A percentile compares a stretch with the other conserved stretches of the same genome.
These are phyloP conservation scores for Anthopleura xanthogrammica DNA, from an alignment of 92 coral and sea anemone genomes.

Conservation along the genomic window DNA sequence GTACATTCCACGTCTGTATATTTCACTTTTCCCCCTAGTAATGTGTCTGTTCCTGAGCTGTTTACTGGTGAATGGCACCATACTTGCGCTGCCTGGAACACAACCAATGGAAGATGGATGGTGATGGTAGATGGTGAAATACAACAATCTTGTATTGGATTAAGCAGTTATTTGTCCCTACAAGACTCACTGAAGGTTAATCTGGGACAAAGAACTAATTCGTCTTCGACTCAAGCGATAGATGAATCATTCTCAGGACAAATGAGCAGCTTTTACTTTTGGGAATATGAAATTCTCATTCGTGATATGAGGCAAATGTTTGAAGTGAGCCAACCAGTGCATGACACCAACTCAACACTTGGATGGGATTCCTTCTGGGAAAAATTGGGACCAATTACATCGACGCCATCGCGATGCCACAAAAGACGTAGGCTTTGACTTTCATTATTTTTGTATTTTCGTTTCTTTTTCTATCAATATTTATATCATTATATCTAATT, in stretches of 20 bases:
- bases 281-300: not conserved
- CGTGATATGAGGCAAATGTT: constrained; percentile 20
- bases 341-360: not conserved
- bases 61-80: constrained; percentile 28
- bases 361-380: constrained; percentile 1
- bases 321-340: constrained; percentile 10
- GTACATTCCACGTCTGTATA: not conserved
- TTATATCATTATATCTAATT: no score
- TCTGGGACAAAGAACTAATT: constrained; percentile 7
- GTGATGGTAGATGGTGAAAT: constrained; percentile 16
- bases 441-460: not conserved
- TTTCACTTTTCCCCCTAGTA: not conserved
- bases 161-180: not conserved
- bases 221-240: not conserved
- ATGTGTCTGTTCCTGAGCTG: not conserved
- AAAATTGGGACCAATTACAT: not conserved
- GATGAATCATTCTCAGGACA: constrained; percentile 21
- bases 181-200: not conserved
- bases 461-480: not conserved
- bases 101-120: constrained; percentile 17
- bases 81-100: constrained; percentile 15
- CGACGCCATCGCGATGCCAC: constrained; percentile 4
- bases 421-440: not conserved
- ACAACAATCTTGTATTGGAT: constrained; percentile 4
- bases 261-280: constrained; percentile 24